Evolutionary conservation across 1,140 invertebrate species (phyloP).

Genomic region (Drosophila sp.): DNA sequence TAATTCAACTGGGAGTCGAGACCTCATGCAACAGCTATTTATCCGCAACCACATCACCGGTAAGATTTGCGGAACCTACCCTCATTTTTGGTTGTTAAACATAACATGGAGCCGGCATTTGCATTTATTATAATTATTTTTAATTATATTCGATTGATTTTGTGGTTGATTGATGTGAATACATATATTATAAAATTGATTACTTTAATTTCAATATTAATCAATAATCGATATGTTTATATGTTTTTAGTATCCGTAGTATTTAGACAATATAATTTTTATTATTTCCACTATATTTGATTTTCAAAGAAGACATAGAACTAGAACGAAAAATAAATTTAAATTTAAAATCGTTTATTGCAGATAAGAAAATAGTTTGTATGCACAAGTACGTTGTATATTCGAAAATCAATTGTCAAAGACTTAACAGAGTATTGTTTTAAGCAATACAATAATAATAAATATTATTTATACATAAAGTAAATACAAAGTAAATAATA

Average conservation of each 20-base stretch:
- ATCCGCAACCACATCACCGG: conserved; percentile 81
- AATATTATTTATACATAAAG: conserved; percentile 5
- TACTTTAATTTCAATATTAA: background rate
- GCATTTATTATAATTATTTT: conserved; percentile 4
- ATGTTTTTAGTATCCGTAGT: background rate
- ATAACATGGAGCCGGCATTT: background rate
- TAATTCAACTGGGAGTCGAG: conserved; percentile 71
- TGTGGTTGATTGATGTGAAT: background rate
- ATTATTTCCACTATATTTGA: background rate
- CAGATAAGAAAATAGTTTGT: no score
- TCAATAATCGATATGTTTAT: background rate
- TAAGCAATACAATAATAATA: conserved; percentile 35
- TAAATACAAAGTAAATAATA: conserved; percentile 1
- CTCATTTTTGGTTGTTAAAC: conserved; percentile 2
- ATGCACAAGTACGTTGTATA: background rate
- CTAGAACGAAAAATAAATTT: background rate
- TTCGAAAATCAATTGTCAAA: conserved; percentile 40
- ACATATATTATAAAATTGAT: background rate
- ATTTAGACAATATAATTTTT: background rate
- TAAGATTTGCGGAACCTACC: conserved; percentile 63
- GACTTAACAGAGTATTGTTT: conserved; percentile 46
- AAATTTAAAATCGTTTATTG: background rate
- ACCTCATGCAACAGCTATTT: conserved; percentile 73
- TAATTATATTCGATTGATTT: background rate
- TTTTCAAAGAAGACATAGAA: background rate